Evolutionary conservation across 1,140 invertebrate species (phyloP), one percentile per base, ranked within the genome.

Genomic region (Holotrichia oblita): DNA sequence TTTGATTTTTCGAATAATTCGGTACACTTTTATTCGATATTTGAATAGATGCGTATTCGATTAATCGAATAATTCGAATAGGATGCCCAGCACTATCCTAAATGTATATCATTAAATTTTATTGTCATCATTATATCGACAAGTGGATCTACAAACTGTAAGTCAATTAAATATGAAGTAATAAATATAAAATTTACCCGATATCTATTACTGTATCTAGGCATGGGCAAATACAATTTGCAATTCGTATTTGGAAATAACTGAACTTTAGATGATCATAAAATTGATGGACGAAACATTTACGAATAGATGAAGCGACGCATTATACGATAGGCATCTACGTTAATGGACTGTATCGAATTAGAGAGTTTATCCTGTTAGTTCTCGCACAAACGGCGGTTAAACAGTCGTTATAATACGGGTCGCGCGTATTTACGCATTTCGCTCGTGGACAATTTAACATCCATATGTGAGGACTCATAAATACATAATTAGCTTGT

Each of bases 271-370:
- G 10, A 64, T 9, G 22, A 9, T 22, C 61, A 9, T 64, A 20
- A 22, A 64, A 20, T 22, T 64, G 61, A 64, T 20, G 61, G n/a
- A 20, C 0, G 17, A 59, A 8, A 3, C 55, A 20, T n/a, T 48
- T n/a, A n/a, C n/a, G n/a, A n/a, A n/a, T n/a, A n/a, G n/a, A n/a
- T 48, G 12, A 48, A 48, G 17, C 61, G 61, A 64, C 61, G 22
- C 17, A 64, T 64, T 64, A 64, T 10, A 64, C 61, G 61, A 64
- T 64, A 48, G 12, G 9, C 24, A 64, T 64, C 61, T 64, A 64
- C 61, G 17, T 64, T 64, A 64, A 64, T 64, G 61, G 61, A 64
- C 61, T 64, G 61, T 10, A 64, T 64, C 61, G 61, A 64, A 64
- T 64, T 64, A 24, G 61, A 64, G 61, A 8, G 55, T 27, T 22